Base-by-base conservation (phyloP, 2,888 invertebrate genomes). In the Plagiodera versicolora region DNA sequence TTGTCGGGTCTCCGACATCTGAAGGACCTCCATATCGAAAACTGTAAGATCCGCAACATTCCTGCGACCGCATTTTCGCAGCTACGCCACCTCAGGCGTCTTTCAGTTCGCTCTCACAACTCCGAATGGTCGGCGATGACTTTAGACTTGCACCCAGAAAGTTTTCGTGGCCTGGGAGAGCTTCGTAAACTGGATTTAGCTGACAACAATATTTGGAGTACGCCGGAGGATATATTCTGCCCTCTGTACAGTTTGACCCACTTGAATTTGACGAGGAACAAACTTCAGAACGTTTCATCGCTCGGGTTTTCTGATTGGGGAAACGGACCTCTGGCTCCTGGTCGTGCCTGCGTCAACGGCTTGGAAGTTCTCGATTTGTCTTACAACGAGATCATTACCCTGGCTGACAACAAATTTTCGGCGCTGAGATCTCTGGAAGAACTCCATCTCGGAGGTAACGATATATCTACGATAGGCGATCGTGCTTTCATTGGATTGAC, bases 41-140 rank as follows among this genome's bases (percentile, higher is more conserved):
- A 86, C 66, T 92, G 92, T 79, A 91, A 91, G 81, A 87, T 92
- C 67, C 84, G 89, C 67, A 87, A 87, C 73, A 83, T 92, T 60
- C 89, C 90, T 3, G 86, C 87, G 28, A 87, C 87, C 44, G 88
- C 88, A 52, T 82, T 93, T 70, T 82, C 86, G 20, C 85, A 87
- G 51, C 82, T 91, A 32, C 85, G 85, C 70, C 87, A 88, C 71
- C 80, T 93, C 20, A 82, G 86, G 53, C 84, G 84, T 65, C 80
- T 93, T 54, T 85, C 87, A 28, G 80, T 93, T 67, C 84, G 89
- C 50, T 91, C 91, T 16, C 89, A 88, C 76, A 91, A 91, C 76
- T 88, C 89, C 24, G 90, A 91, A 74, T 91, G 91, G 90, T 89
- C 90, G 11, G 87, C 89, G 17, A 88, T 90, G 87, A 88, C 89